phyloP scores from a whole-genome alignment of 2,888 invertebrate genomes.

The Acleris holmiana region DNA sequence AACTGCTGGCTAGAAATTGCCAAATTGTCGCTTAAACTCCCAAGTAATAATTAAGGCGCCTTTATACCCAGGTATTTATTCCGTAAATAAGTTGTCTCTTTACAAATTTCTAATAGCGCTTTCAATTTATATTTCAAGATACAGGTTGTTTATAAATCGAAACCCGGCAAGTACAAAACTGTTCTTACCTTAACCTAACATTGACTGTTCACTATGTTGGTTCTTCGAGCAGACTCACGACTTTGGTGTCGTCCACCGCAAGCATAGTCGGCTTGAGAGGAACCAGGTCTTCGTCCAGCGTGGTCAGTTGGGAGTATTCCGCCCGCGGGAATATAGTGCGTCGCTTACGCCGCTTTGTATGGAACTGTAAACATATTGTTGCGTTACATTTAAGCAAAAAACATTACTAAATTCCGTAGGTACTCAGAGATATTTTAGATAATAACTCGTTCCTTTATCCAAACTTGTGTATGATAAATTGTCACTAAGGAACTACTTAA shows the following conservation, averaged over 20 bases:
- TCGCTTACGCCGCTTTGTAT: conserved; percentile 61
- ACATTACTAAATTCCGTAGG: background rate
- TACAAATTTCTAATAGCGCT: background rate
- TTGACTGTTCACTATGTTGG: conserved; percentile 37
- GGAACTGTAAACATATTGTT: conserved; percentile 57
- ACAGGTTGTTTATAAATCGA: background rate
- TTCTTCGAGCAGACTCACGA: conserved; percentile 62
- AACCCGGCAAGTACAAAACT: conserved; percentile 25
- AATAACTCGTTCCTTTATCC: too few relatives aligned
- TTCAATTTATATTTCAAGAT: background rate
- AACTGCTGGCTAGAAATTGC: too few relatives aligned
- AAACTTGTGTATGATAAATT: too few relatives aligned
- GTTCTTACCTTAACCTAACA: conserved; percentile 17
- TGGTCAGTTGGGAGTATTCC: conserved; percentile 74
- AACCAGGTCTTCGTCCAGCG: conserved; percentile 72
- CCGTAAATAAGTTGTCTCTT: background rate
- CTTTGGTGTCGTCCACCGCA: conserved; percentile 45
- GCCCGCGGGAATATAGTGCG: conserved; percentile 66
- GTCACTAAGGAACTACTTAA: too few relatives aligned
- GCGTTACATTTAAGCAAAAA: background rate
- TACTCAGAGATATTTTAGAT: too few relatives aligned
- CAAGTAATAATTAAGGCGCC: background rate
- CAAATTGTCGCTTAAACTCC: too few relatives aligned
- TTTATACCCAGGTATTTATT: too few relatives aligned
- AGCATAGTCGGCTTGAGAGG: conserved; percentile 65